phyloP scores from a whole-genome alignment of 23 tunicate species.

The Halocynthia aurantium region DNA sequence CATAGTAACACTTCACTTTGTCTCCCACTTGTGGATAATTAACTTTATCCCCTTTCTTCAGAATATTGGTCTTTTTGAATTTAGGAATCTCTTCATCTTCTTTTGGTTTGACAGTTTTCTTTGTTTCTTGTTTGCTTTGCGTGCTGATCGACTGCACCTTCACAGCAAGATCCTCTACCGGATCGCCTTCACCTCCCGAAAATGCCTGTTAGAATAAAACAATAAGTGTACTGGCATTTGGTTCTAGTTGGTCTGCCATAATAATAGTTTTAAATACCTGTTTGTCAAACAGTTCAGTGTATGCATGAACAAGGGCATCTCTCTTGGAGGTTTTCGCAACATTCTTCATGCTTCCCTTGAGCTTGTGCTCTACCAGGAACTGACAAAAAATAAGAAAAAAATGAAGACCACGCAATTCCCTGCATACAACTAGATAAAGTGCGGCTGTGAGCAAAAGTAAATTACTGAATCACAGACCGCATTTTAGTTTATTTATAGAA shows the following conservation, averaged over 20 bases:
- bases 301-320: conserved; percentile 42
- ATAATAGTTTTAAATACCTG: conserved; percentile 8
- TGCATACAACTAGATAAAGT: no score
- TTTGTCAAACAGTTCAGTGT: conserved; percentile 56
- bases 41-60: conserved; percentile 71
- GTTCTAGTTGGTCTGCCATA: no score
- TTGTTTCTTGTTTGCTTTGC: not conserved
- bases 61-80: conserved; percentile 38
- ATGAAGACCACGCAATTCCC: not conserved
- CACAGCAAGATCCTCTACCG: conserved; percentile 12
- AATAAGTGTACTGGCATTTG: no score
- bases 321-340: conserved; percentile 64
- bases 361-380: conserved; percentile 59
- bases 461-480: no score
- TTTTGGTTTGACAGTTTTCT: not conserved
- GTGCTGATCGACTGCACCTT: conserved; percentile 7
- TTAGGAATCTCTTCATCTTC: conserved; percentile 35
- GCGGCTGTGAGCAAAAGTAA: no score
- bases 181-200: conserved; percentile 12
- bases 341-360: conserved; percentile 74
- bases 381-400: not conserved
- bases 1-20: conserved; percentile 60
- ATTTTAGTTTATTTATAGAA: no score
- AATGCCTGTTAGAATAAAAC: not conserved
- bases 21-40: conserved; percentile 81